Percentiles rank a stretch among this genome's conserved stretches.
phyloP scores from a whole-genome alignment of 2,888 invertebrate genomes.

The Apocheima hispidaria region DNA sequence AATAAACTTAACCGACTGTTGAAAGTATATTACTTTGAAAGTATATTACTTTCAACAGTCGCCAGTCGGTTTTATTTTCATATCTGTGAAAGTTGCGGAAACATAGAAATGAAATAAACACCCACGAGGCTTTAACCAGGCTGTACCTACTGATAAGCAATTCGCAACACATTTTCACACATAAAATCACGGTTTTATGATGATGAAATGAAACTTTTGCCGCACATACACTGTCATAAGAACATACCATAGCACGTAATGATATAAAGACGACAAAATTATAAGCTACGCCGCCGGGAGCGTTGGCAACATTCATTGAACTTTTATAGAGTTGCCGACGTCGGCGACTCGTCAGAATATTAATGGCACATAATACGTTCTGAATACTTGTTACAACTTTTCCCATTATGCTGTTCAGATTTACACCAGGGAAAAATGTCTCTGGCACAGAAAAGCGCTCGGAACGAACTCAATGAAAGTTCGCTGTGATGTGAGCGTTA shows the following conservation, averaged over 20 bases:
- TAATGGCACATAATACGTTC: constrained; percentile 82
- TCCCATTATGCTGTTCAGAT: constrained; percentile 80
- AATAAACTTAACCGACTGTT: no score
- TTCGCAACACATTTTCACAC: constrained; percentile 33
- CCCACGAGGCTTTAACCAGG: constrained; percentile 5
- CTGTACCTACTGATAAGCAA: constrained; percentile 26
- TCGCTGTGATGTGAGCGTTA: constrained; percentile 59
- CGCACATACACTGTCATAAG: constrained; percentile 36
- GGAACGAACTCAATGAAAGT: constrained; percentile 70
- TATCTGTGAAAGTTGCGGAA: background rate
- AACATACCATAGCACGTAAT: constrained; percentile 38
- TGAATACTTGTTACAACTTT: constrained; percentile 85
- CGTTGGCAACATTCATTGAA: constrained; percentile 69
- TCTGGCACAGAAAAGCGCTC: constrained; percentile 65
- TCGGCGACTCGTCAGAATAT: constrained; percentile 79
- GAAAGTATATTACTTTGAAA: no score
- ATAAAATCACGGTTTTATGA: constrained; percentile 39
- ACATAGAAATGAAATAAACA: constrained; percentile 5
- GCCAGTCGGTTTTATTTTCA: background rate
- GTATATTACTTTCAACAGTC: no score
- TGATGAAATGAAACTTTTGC: constrained; percentile 40
- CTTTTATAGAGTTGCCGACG: constrained; percentile 74
- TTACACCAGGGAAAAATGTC: constrained; percentile 75
- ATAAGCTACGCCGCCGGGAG: constrained; percentile 50
- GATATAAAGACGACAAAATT: constrained; percentile 56